phyloP scores from a whole-genome alignment of 2,797 vertebrate genomes.

The Rhinoraja longicauda region DNA sequence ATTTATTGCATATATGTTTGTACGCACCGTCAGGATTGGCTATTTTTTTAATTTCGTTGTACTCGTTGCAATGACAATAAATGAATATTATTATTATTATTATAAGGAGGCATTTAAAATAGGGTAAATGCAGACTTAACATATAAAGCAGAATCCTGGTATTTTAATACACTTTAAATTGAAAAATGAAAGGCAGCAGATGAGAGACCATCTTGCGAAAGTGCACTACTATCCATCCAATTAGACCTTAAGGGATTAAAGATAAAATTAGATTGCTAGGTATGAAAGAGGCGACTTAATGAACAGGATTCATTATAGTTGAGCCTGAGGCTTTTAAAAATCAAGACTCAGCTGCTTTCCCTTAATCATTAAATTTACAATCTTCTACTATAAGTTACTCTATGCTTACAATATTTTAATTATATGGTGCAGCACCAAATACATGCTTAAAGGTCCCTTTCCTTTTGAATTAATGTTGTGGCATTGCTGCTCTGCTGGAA shows the following conservation, averaged over 20 bases:
- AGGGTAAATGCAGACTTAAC: not conserved
- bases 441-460: too few relatives aligned
- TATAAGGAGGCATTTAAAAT: not conserved
- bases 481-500: not conserved
- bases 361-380: slow-evolving; percentile 21
- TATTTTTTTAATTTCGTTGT: too few relatives aligned
- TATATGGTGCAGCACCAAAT: not conserved
- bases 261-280: not conserved
- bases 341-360: slow-evolving; percentile 15
- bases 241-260: slow-evolving; percentile 17
- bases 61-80: too few relatives aligned
- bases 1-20: too few relatives aligned
- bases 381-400: not conserved
- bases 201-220: not conserved
- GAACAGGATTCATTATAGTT: slow-evolving; percentile 14
- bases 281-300: slow-evolving; percentile 5
- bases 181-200: slow-evolving; percentile 22
- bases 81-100: too few relatives aligned
- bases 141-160: not conserved
- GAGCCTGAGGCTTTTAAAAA: slow-evolving; percentile 29
- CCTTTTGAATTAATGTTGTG: not conserved
- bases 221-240: not conserved
- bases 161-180: not conserved
- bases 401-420: not conserved
- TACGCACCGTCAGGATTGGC: too few relatives aligned